Percentiles rank a stretch among this genome's conserved stretches.
Evolutionary conservation across 2,888 invertebrate species (phyloP).

Genomic region (Caenorhabditis sp.): DNA sequence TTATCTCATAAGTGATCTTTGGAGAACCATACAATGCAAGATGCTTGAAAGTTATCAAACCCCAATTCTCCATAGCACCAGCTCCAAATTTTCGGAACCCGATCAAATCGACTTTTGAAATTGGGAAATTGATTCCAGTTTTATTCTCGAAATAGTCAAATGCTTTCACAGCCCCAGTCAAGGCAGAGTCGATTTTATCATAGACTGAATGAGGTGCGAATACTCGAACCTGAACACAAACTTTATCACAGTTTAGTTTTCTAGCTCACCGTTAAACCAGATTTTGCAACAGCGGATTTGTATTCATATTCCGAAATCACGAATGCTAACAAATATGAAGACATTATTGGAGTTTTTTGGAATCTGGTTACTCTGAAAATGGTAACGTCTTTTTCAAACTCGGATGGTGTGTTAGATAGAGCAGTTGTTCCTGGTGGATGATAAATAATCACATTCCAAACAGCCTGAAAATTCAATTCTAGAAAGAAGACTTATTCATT

Average conservation of each 20-base stretch:
- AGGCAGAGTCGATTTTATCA: background rate
- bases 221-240: background rate
- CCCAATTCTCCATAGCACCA: background rate
- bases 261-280: background rate
- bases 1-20: background rate
- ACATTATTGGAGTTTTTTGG: background rate
- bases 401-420: background rate
- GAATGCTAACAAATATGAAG: background rate
- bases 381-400: no score
- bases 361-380: background rate
- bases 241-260: background rate
- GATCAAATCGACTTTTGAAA: background rate
- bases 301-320: background rate
- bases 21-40: background rate
- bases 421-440: background rate
- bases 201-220: background rate
- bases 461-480: background rate
- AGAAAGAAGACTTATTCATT: background rate
- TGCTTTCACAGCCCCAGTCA: background rate
- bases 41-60: background rate
- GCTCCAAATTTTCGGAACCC: background rate
- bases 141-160: background rate
- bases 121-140: background rate
- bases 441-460: background rate
- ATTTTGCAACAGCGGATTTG: background rate